Evolutionary conservation across 2,797 vertebrate species (phyloP), one percentile per base, ranked within the genome.

Genomic region (Philypnodon macrostomus): DNA sequence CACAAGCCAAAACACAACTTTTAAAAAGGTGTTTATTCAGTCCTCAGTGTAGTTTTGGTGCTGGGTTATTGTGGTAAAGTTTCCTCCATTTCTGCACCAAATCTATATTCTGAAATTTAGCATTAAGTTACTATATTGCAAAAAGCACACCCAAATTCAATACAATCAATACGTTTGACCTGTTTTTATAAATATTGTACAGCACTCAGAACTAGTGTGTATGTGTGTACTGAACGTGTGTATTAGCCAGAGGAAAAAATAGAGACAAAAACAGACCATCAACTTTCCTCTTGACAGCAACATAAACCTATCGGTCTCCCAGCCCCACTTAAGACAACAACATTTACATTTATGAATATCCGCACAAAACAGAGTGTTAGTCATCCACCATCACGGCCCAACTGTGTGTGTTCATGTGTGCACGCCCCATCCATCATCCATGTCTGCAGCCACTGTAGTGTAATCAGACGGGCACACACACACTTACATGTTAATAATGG

Each of bases 271-370:
- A 63, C 63, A 63, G 58, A 48, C 70, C 72, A 71, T 81, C 75
- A 71, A 53, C 47, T 57, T 42, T 27, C 53, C 70, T 37, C 55
- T 32, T 66, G 67, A 81, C 80, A 71, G 64, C 73, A 66, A 44
- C 70, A 70, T 70, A 76, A 81, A 78, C 65, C 62, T 52, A 67
- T 82, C 73, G 21, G 62, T 80, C 75, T 79, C 67, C 44, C 72
- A 67, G 73, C 65, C 44, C 66, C 63, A 75, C 73, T 83, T 39
- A 63, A 57, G 53, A 79, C 69, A 72, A 76, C 69, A 70, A 47
- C 77, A 80, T 86, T 82, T 81, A 67, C 77, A 80, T 77, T 77
- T 69, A 65, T 78, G 75, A 79, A 80, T 76, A 74, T 76, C 56
- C 51, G 42, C 66, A 75, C 73, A 75, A 65, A 59, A 58, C 38